Base-by-base conservation (phyloP, 2,888 invertebrate genomes). In the Drosophila nigricruria region DNA sequence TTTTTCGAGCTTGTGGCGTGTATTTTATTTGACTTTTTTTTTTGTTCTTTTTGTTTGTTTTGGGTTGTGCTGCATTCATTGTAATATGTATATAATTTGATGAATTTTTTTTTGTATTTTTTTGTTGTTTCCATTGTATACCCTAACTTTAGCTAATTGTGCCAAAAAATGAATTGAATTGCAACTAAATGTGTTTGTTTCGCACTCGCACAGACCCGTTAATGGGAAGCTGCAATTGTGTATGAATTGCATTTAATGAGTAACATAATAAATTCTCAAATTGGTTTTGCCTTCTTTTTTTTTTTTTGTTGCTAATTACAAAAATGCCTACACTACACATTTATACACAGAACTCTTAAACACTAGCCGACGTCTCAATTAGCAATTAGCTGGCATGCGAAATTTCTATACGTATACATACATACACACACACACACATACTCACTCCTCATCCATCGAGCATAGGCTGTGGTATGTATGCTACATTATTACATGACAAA, bases 251-350 rank as follows among this genome's bases (percentile, higher is more conserved):
- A 49, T 54, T 66, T 49, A 66, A 43, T 36, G 53, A 38, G 34
- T 77, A 82, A 83, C 67, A 68, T 82, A 87, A 83, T 90, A 88
- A 90, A 90, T 88, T 86, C 89, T 72, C 58, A 74, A 88, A 83
- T 74, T 80, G 62, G 62, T 67, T 78, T 78, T 80, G 47, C 38
- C 18, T 70, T 70, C 3, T 30, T 27, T 16, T 18, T 12, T 32
- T 53, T 57, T 53, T 56, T 58, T 81, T 69, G 50, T 77, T 73
- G 72, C 76, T 89, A 89, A 87, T 90, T 87, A 90, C 85, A 87
- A 85, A 80, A 86, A 81, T 75, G 77, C 88, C 89, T 90, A 89
- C 85, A 70, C 89, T 87, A 90, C 77, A 73, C 70, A 69, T 77
- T 87, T 89, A 90, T 84, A 90, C 85, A 82, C 57, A 50, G 18